Evolutionary conservation across 2,888 invertebrate genomes (phyloP).

Genomic region (Cybosia mesomella): DNA sequence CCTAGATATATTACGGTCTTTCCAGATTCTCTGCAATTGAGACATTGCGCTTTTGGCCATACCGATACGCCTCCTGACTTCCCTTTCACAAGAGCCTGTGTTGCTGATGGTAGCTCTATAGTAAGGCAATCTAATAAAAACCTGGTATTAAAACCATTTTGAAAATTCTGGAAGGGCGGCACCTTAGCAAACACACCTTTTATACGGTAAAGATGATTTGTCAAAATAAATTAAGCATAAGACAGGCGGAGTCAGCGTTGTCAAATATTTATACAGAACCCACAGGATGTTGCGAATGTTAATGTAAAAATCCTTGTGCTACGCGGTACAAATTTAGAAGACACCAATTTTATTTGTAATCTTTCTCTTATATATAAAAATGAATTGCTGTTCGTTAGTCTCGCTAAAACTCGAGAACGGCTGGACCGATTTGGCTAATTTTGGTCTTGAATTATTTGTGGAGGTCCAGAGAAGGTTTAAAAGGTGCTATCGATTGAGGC

Average conservation of each 20-base stretch:
- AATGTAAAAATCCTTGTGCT: conserved; percentile 56
- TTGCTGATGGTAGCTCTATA: no score
- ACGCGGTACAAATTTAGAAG: conserved; percentile 42
- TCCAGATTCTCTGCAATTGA: no score
- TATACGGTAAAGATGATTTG: conserved; percentile 78
- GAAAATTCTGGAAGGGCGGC: conserved; percentile 29
- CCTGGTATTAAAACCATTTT: conserved; percentile 18
- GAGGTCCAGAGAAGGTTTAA: no score
- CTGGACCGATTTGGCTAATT: no score
- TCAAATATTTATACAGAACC: conserved; percentile 80
- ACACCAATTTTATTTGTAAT: background rate
- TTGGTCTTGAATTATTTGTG: no score
- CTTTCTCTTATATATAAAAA: background rate
- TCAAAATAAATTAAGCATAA: conserved; percentile 87
- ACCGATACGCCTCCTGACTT: no score
- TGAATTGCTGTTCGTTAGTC: no score
- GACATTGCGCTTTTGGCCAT: no score
- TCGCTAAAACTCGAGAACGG: no score
- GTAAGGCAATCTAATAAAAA: conserved; percentile 4
- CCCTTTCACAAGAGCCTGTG: no score
- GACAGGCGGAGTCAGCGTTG: conserved; percentile 74
- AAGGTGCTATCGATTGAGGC: no score
- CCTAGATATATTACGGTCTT: no score
- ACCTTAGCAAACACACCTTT: conserved; percentile 64
- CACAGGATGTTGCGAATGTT: conserved; percentile 64